Conservation (phyloP, 1,140 invertebrate genomes). For the Metopolophium dirhodum region DNA sequence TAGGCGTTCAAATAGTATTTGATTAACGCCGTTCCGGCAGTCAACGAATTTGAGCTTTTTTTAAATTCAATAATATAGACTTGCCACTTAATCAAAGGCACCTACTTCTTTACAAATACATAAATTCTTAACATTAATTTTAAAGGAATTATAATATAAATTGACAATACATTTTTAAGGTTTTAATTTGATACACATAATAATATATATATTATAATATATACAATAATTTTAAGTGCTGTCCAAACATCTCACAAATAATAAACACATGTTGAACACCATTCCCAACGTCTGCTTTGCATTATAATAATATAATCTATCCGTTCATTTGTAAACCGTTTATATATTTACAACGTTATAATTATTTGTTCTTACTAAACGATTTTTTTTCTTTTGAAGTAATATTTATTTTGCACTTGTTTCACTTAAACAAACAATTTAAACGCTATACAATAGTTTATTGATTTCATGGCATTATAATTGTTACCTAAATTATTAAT, state of each 20-base stretch:
- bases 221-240: neutral
- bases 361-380: neutral
- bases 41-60: neutral
- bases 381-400: neutral
- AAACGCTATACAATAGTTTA: neutral
- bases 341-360: neutral
- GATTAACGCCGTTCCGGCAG: neutral
- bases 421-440: neutral
- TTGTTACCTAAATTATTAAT: neutral
- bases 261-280: neutral
- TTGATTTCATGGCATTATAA: neutral
- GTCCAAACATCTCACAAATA: neutral
- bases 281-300: neutral
- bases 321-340: neutral
- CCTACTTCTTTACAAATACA: neutral
- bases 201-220: too few species aligned
- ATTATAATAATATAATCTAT: neutral
- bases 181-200: neutral
- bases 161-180: neutral
- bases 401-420: neutral
- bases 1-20: neutral
- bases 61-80: neutral
- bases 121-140: neutral
- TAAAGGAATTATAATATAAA: neutral
- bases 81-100: neutral